Evolutionary conservation across 2,113 vertebrate species (phyloP).

Genomic region (Entomyzon cyanotis): DNA sequence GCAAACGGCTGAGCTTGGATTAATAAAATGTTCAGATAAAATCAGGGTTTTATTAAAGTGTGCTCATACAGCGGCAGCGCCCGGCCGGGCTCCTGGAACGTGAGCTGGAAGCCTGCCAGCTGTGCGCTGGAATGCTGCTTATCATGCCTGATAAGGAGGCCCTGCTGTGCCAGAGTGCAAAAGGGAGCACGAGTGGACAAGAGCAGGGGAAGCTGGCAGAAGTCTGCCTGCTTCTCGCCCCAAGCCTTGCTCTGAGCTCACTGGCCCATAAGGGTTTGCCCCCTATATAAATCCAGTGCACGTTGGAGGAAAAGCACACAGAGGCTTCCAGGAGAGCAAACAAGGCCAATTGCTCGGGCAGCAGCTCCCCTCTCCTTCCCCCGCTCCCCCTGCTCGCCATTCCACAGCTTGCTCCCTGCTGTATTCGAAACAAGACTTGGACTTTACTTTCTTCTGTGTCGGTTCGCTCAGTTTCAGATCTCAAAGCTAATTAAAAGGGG

Average conservation of each 20-base stretch:
- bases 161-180: background rate
- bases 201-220: slow-evolving; percentile 1
- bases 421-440: slow-evolving; percentile 47
- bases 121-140: background rate
- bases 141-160: slow-evolving; percentile 42
- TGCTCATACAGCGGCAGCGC: background rate
- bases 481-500: slow-evolving; percentile 71
- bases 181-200: background rate
- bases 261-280: background rate
- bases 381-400: fast-evolving
- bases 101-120: slow-evolving; percentile 54
- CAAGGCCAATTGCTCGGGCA: background rate
- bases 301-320: background rate
- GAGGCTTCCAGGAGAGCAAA: slow-evolving; percentile 47
- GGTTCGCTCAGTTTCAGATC: slow-evolving; percentile 27
- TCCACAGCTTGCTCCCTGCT: background rate
- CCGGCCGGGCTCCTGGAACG: background rate
- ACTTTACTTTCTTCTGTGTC: slow-evolving; percentile 42
- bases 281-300: slow-evolving; percentile 24
- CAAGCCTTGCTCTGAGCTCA: background rate
- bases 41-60: slow-evolving; percentile 57
- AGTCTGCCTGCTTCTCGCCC: background rate
- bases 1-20: slow-evolving; percentile 43
- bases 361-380: background rate
- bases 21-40: slow-evolving; percentile 70